These are phyloP conservation scores for Lasioglossum marginatum DNA, from an alignment of 2,888 invertebrate genomes.

Conservation along the genomic window DNA sequence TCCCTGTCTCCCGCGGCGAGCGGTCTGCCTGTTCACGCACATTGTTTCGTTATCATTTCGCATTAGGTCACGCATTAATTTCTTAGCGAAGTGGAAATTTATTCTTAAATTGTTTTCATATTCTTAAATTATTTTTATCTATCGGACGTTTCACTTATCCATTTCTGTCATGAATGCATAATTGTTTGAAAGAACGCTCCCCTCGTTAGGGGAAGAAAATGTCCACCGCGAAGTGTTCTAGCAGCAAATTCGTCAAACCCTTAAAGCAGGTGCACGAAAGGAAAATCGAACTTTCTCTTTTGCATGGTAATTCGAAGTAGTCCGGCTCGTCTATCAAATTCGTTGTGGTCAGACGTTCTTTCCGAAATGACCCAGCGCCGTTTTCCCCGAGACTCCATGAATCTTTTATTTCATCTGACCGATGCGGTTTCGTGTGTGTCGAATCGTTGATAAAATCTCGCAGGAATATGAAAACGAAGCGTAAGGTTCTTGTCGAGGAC, in stretches of 20 bases:
- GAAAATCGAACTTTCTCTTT: conserved; percentile 39
- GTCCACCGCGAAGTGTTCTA: neutral
- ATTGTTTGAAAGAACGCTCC: neutral
- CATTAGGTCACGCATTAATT: neutral
- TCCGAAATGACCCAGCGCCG: neutral
- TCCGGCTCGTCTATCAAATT: conserved; percentile 20
- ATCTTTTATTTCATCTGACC: neutral
- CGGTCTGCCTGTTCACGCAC: neutral
- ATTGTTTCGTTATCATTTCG: neutral
- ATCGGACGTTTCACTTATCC: too few species aligned
- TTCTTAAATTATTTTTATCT: too few species aligned
- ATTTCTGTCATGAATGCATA: too few species aligned
- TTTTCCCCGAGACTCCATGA: neutral
- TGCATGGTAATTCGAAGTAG: conserved; percentile 7
- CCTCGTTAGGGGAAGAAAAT: neutral
- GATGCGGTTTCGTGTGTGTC: neutral
- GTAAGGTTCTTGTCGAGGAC: neutral
- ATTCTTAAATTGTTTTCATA: too few species aligned
- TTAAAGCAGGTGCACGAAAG: neutral
- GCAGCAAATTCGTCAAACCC: conserved; percentile 4
- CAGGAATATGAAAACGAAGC: neutral
- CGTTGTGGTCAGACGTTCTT: conserved; percentile 12
- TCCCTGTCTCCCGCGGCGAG: neutral
- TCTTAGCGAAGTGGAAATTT: neutral
- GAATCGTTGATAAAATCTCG: neutral